Evolutionary conservation across 1,140 invertebrate genomes (phyloP).

Genomic region (Oreohelix idahoensis): DNA sequence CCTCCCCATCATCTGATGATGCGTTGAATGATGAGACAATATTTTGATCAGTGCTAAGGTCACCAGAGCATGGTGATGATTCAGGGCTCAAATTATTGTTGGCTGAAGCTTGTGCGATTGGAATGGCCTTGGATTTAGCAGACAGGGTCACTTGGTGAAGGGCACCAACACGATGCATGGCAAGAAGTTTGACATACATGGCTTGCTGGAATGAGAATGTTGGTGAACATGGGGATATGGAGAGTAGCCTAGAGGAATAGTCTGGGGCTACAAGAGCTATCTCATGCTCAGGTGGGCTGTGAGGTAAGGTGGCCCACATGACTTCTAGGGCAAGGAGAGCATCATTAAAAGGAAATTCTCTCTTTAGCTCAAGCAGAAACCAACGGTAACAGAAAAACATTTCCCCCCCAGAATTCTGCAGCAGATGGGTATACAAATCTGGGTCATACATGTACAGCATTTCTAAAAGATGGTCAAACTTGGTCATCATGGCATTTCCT

Average conservation of each 20-base stretch:
- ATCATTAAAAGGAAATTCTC: constrained; percentile 97
- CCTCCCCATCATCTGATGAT: constrained; percentile 51
- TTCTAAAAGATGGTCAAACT: constrained; percentile 92
- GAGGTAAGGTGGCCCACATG: constrained; percentile 92
- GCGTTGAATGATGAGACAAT: constrained; percentile 42
- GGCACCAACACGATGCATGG: constrained; percentile 46
- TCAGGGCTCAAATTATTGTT: constrained; percentile 71
- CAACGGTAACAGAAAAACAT: constrained; percentile 95
- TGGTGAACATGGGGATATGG: constrained; percentile 62
- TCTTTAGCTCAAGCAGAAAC: constrained; percentile 95
- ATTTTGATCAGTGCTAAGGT: constrained; percentile 45
- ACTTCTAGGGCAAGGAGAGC: constrained; percentile 95
- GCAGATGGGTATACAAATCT: constrained; percentile 91
- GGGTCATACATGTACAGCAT: constrained; percentile 92
- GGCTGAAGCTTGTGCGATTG: neutral
- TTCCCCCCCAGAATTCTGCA: constrained; percentile 86
- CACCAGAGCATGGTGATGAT: constrained; percentile 71
- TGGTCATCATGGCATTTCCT: constrained; percentile 92
- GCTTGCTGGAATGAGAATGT: constrained; percentile 60
- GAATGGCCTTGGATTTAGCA: neutral
- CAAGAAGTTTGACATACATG: constrained; percentile 61
- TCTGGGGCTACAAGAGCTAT: constrained; percentile 83
- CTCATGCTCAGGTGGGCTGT: constrained; percentile 82
- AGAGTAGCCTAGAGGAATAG: constrained; percentile 52
- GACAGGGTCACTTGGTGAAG: neutral